A percentile compares a stretch with the other conserved stretches of the same genome.
These are phyloP conservation scores for Crossocerus cetratus DNA, from an alignment of 2,888 invertebrate species.

Conservation along the genomic window DNA sequence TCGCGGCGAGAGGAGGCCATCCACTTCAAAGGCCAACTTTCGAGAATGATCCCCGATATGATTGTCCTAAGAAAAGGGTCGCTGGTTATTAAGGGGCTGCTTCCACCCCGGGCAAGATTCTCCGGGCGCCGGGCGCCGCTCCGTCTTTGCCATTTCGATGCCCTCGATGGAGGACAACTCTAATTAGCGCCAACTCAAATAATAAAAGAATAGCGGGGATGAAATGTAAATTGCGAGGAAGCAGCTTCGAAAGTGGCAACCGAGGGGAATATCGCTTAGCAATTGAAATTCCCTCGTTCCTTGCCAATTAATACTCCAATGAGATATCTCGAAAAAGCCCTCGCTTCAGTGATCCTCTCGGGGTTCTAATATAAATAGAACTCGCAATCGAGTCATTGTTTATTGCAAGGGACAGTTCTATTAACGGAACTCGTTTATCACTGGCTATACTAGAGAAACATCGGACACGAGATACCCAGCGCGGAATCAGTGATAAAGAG, in stretches of 20 bases:
- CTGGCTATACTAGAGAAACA: too few species aligned
- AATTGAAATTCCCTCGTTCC: too few species aligned
- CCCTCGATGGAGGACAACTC: constrained; percentile 47
- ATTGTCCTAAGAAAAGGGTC: constrained; percentile 59
- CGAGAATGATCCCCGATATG: constrained; percentile 43
- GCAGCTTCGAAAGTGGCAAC: background rate
- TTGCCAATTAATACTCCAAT: too few species aligned
- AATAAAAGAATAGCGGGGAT: constrained; percentile 39
- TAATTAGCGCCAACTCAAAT: constrained; percentile 53
- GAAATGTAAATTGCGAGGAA: constrained; percentile 3
- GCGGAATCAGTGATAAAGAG: too few species aligned
- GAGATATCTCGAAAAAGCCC: too few species aligned
- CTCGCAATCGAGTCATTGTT: too few species aligned
- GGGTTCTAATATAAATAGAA: too few species aligned
- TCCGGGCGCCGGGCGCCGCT: constrained; percentile 7
- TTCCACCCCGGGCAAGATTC: constrained; percentile 38
- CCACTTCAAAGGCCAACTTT: constrained; percentile 58
- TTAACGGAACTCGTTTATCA: too few species aligned
- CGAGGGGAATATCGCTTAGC: too few species aligned
- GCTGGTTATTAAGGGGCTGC: constrained; percentile 51
- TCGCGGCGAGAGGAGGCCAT: constrained; percentile 25
- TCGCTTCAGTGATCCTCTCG: too few species aligned
- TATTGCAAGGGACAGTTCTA: too few species aligned
- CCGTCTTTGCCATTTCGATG: constrained; percentile 14
- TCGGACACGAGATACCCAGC: too few species aligned